A percentile compares a stretch with the other conserved stretches of the same genome.
phyloP scores from a whole-genome alignment of 2,113 vertebrate genomes.

The Proteles cristata region DNA sequence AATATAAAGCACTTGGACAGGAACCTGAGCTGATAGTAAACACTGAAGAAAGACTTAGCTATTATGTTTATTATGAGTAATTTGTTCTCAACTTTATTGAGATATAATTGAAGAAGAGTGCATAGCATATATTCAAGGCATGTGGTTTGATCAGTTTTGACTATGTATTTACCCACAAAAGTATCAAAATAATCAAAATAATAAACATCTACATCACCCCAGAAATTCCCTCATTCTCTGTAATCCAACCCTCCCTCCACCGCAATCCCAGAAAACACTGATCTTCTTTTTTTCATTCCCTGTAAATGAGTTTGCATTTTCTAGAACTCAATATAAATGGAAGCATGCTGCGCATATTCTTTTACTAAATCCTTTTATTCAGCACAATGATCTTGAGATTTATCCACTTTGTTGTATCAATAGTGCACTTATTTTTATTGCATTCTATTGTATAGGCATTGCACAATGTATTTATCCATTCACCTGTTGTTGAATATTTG shows the following conservation, averaged over 20 bases:
- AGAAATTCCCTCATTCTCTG: not conserved
- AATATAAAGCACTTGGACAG: not conserved
- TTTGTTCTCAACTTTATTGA: not conserved
- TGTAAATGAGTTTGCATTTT: not conserved
- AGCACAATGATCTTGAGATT: not conserved
- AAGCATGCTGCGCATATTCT: not conserved
- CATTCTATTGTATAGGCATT: not conserved
- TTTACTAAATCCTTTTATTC: not conserved
- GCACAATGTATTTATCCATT: not conserved
- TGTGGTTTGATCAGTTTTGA: not conserved
- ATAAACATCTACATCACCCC: not conserved
- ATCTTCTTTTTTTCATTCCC: not conserved
- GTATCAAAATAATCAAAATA: not conserved
- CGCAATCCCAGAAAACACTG: not conserved
- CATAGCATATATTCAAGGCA: not conserved
- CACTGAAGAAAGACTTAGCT: not conserved
- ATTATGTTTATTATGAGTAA: not conserved
- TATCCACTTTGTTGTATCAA: not conserved
- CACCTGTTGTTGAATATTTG: not conserved
- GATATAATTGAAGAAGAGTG: not conserved
- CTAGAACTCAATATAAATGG: not conserved
- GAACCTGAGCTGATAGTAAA: not conserved
- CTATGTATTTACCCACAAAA: not conserved
- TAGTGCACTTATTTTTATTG: not conserved
- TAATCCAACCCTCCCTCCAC: not conserved